Evolutionary conservation across 2,113 vertebrate species (phyloP), one percentile per base, ranked within the genome.

Genomic region (Gracilinanus agilis): DNA sequence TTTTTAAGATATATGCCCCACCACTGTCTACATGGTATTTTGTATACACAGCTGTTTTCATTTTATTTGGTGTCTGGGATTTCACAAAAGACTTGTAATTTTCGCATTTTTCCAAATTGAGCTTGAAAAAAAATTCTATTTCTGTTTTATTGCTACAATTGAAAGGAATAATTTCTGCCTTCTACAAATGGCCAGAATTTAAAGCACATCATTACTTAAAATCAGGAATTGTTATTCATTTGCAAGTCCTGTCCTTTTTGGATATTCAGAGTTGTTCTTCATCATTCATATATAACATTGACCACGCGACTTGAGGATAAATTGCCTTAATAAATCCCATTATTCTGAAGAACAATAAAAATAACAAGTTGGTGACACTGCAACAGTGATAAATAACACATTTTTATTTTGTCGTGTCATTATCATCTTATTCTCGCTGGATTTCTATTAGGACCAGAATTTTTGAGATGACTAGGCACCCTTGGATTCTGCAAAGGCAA

Each of bases 271-370:
- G 94, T 91, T 3, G 0, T 34, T 89, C 92, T 90, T 95, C 11
- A 0, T 94, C 97, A 53, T 94, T 95, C 94, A 93, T 34, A 93
- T 0, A 9, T 19, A 93, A 89, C 11, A 0, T 24, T 49, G 92
- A 90, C 91, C 93, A 19, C 3, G 91, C 83, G 95, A 97, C 93
- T 95, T 34, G 89, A 97, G 97, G 93, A 98, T 94, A 96, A 97
- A 98, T 95, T 95, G 61, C 95, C 97, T 97, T 96, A 95, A 96
- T 97, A 96, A 98, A 97, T 95, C 88, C 94, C 90, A 96, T 97
- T 97, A 97, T 97, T 97, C 91, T 96, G 94, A 98, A 97, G 54
- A 98, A 98, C 96, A 98, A 97, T 97, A 98, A 98, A 97, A 98
- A 96, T 97, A 97, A 95, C 96, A 98, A 97, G 90, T 93, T 93